A percentile compares a stretch with the other conserved stretches of the same genome.
Conservation (phyloP, 2,888 invertebrate species). For the Gibbula magus region DNA sequence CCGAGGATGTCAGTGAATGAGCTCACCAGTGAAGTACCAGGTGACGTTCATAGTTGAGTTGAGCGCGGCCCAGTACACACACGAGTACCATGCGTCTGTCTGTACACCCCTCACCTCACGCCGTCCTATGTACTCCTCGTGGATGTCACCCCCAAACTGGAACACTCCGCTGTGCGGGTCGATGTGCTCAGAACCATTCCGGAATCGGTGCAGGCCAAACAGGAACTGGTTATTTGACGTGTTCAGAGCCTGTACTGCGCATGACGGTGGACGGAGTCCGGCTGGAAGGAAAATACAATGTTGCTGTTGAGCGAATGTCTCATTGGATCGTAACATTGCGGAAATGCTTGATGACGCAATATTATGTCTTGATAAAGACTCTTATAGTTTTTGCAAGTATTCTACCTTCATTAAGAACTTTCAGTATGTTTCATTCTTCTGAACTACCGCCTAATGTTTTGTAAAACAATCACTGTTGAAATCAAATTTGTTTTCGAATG, state of each 20-base stretch:
- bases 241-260: conserved; percentile 41
- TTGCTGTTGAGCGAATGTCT: no score
- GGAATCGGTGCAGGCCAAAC: conserved; percentile 37
- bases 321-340: no score
- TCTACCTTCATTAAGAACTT: no score
- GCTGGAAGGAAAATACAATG: no score
- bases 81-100: conserved; percentile 54
- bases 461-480: no score
- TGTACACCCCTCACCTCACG: conserved; percentile 44
- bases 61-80: conserved; percentile 52
- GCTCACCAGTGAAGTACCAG: conserved; percentile 58
- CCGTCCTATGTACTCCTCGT: conserved; percentile 46
- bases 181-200: not conserved
- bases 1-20: no score
- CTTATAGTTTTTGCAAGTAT: no score
- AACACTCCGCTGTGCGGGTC: conserved; percentile 31
- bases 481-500: no score
- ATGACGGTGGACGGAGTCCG: not conserved
- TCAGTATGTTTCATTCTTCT: no score
- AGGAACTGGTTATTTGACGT: conserved; percentile 46
- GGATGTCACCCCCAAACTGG: not conserved
- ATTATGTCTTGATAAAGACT: no score
- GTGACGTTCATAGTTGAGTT: conserved; percentile 58
- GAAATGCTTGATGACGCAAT: no score
- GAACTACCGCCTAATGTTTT: no score